Evolutionary conservation across 2,888 invertebrate species (phyloP), one percentile per base, ranked within the genome.

Genomic region (Orthosia incerta): DNA sequence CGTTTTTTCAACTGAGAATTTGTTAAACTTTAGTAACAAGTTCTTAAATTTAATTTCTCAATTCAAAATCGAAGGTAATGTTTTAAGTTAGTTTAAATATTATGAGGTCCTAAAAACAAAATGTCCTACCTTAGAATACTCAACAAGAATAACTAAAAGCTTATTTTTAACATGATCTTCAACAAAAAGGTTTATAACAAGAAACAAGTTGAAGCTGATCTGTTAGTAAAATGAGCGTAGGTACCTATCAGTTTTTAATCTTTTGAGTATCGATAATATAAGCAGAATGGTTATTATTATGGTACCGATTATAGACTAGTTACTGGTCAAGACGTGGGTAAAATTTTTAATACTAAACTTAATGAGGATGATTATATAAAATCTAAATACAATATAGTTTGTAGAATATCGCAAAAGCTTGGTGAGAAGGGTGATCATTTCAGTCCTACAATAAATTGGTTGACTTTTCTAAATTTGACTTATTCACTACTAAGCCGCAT

Each of bases 201-300:
- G 45, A 73, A 76, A 60, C 46, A 26, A 39, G 71, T 74, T 69
- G 31, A 46, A n/a, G 55, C n/a, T 16, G 59, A 76, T 76, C 23
- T 66, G 51, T 59, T 31, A 68, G 20, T 26, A 71, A 71, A 78
- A 78, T 65, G 18, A 57, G 23, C 67, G 39, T 57, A 60, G 15
- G 60, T 45, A 45, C 39, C 1, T 60, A 82, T 72, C 69, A 64
- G 63, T 78, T 69, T 74, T 71, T 71, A 81, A 80, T 80, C 69
- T 78, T 78, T 66, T 56, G 65, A 39, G 53, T 65, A 80, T 76
- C 80, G 71, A 68, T 75, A 77, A 60, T 60, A 68, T 23, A 59
- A 57, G 69, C 75, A 65, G 64, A 77, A 80, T 78, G 68, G 75
- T 67, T 76, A 65, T 65, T 74, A 83, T 73, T 60, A 74, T 55